Evolutionary conservation across 1,140 invertebrate genomes (phyloP), one percentile per base, ranked within the genome.

Genomic region (Mesaphorura yosii): DNA sequence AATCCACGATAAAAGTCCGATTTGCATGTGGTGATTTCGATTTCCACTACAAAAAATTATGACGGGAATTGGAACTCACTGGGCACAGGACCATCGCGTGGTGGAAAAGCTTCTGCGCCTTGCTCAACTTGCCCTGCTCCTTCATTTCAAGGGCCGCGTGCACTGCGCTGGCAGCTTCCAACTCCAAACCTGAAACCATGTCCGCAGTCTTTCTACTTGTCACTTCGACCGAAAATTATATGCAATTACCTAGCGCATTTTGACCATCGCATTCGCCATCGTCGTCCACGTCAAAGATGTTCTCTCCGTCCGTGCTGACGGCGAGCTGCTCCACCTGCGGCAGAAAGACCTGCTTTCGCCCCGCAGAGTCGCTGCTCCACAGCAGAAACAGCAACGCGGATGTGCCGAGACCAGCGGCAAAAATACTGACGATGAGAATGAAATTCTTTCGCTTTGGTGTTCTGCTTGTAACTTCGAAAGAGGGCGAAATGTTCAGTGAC

Each of bases 1-100:
- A 17, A n/a, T n/a, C 88, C 85, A 22, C 96, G 70, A 0, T 87
- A 84, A 23, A 89, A 76, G 0, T 92, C 91, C n/a, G n/a, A n/a
- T n/a, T n/a, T n/a, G n/a, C n/a, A n/a, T n/a, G n/a, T n/a, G n/a
- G n/a, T 71, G 96, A 90, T 69, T 86, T 80, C 65, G 92, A 88
- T 22, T 89, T 5, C 82, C 69, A 2, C 90, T 89, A 72, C 92
- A 92, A 26, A 86, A 82, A 45, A 77, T 71, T 68, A 92, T 93
- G 0, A 87, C 87, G 14, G 76, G 70, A 45, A 77, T 72, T 66
- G 84, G 83, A 79, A 92, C 84, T 58, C 88, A n/a, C n/a, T 85
- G 50, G 88, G 64, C 0, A 90, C 90, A 28, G 88, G 76, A 57
- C 79, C 19, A 90, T 70, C 1, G 90, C 88, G 23, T 58, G 57